Conservation (phyloP, 2,113 vertebrate species). For the Coturnix japonica region DNA sequence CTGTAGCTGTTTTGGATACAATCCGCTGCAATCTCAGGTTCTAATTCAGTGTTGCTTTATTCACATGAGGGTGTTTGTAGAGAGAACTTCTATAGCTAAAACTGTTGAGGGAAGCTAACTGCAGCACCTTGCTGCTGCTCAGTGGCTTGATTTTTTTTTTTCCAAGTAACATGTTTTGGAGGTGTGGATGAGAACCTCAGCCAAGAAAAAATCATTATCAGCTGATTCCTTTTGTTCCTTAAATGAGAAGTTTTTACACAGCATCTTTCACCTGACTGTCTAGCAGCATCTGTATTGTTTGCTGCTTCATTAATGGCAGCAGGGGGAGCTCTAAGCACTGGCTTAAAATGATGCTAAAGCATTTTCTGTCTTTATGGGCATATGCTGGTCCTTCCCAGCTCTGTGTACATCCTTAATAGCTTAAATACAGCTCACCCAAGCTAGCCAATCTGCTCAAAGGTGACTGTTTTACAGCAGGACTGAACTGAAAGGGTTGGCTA, state of each 20-base stretch:
- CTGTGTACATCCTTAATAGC: background rate
- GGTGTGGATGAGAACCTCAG: background rate
- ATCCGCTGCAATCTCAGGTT: background rate
- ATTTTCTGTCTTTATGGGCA: background rate
- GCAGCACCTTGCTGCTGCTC: background rate
- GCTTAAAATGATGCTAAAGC: background rate
- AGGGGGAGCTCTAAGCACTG: background rate
- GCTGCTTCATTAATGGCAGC: background rate
- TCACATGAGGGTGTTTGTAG: accelerated
- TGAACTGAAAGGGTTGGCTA: background rate
- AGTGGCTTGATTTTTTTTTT: background rate
- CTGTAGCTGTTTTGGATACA: background rate
- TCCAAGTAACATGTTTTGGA: background rate
- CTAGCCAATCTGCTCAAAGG: background rate
- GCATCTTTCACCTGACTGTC: background rate
- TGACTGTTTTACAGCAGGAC: background rate
- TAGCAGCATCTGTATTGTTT: background rate
- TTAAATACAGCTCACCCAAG: background rate
- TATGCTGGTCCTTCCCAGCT: background rate
- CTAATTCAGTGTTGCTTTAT: background rate
- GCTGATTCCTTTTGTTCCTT: background rate
- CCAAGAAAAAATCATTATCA: background rate
- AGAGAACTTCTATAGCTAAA: background rate
- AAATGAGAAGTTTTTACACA: background rate
- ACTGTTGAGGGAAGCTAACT: background rate